These are phyloP conservation scores for Latrodectus geometricus DNA, from an alignment of 1,140 invertebrate genomes.

Conservation along the genomic window DNA sequence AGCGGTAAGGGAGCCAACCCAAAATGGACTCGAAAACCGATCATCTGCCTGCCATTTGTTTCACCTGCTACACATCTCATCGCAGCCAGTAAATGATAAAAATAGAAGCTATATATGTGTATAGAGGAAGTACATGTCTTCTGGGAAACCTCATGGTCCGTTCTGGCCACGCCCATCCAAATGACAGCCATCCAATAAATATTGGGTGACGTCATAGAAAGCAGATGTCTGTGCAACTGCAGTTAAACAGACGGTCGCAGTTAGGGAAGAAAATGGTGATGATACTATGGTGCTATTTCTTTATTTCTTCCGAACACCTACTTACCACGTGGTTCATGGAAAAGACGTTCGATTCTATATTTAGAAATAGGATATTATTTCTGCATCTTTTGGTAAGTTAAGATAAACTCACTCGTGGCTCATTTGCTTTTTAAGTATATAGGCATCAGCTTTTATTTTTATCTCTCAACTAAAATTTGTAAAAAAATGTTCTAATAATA, in stretches of 20 bases:
- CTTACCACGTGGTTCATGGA: conserved; percentile 35
- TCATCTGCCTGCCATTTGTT: conserved; percentile 52
- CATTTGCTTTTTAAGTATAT: no score
- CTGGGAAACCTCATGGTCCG: conserved; percentile 57
- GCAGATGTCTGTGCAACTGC: conserved; percentile 46
- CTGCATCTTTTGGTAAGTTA: conserved; percentile 10
- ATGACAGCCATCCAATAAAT: conserved; percentile 61
- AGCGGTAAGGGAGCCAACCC: not conserved
- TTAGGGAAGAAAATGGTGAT: conserved; percentile 43
- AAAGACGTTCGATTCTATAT: conserved; percentile 22
- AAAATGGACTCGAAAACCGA: conserved; percentile 42
- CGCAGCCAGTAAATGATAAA: conserved; percentile 49
- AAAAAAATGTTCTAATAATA: no score
- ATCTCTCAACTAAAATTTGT: no score
- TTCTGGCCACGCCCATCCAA: conserved; percentile 54
- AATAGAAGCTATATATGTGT: conserved; percentile 24
- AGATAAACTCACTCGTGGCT: no score
- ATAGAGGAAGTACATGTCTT: conserved; percentile 34
- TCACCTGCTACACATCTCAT: conserved; percentile 46
- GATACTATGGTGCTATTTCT: conserved; percentile 7
- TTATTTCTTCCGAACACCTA: conserved; percentile 34
- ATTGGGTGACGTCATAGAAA: conserved; percentile 49
- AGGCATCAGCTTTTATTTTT: no score
- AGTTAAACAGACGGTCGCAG: conserved; percentile 2
- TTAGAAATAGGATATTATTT: conserved; percentile 20